Evolutionary conservation across 1,140 invertebrate species (phyloP), one percentile per base, ranked within the genome.

Genomic region (Scaptomyza montana): DNA sequence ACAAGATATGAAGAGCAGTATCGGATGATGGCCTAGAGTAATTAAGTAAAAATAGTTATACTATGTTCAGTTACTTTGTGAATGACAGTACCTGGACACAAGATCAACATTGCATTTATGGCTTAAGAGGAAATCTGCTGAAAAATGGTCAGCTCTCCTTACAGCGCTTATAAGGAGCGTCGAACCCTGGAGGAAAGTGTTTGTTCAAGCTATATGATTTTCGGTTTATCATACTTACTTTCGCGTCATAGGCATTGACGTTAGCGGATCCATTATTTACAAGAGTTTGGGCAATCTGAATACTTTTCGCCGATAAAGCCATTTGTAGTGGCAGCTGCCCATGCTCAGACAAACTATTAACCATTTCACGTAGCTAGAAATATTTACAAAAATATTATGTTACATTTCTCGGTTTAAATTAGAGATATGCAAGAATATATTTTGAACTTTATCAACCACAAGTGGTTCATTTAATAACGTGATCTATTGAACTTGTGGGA

Each of bases 311-410:
- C 43, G 94, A 94, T 21, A 99, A 92, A 0, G 98, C 97, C 60
- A 98, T 93, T 92, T 98, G 97, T 19, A 99, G 89, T 0, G 98
- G 96, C 25, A 98, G 93, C 79, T 97, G 95, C 6, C 96, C 97
- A 53, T 95, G 94, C 8, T 95, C 93, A 79, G 98, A 97, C 74
- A 97, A 93, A 70, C 95, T 95, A 92, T 99, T 98, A 7, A 98
- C 94, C 30, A 95, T 93, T 66, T 94, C 94, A n/a, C 94, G 92
- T 33, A 91, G 54, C 91, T 92, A 25, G 46, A 79, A 89, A 33
- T 33, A 25, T 25, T 25, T 25, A 25, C 21, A 25, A 25, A 25
- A 25, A 25, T 25, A 25, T 25, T 25, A 3, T 3, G 2, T 0
- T 25, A 25, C 3, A 25, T 25, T 1, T 25, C 21, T 25, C 21